A percentile compares a stretch with the other conserved stretches of the same genome.
phyloP scores from a whole-genome alignment of 2,888 invertebrate genomes.

The Linnaemya tessellans region DNA sequence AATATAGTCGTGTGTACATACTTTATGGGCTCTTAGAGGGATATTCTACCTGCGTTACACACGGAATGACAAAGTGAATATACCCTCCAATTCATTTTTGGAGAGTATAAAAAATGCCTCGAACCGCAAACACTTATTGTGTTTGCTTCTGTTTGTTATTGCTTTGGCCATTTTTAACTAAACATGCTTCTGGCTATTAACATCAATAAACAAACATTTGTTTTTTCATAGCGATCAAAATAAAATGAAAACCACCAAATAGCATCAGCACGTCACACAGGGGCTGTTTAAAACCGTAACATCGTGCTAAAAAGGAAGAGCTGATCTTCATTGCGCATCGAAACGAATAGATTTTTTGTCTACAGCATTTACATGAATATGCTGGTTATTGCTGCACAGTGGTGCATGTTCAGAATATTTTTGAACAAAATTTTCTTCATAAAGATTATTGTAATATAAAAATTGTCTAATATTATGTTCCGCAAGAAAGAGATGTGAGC shows the following conservation, averaged over 20 bases:
- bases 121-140: conserved; percentile 29
- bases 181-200: conserved; percentile 63
- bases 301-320: conserved; percentile 32
- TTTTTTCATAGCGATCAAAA: conserved; percentile 15
- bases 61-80: too few relatives aligned
- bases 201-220: conserved; percentile 52
- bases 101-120: conserved; percentile 20
- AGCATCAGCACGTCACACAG: neutral
- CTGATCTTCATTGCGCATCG: conserved; percentile 14
- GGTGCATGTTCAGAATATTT: neutral
- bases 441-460: neutral
- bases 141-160: conserved; percentile 4
- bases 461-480: too few relatives aligned
- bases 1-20: too few relatives aligned
- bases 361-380: conserved; percentile 28
- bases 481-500: too few relatives aligned
- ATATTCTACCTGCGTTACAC: too few relatives aligned
- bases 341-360: conserved; percentile 15
- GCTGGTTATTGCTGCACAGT: conserved; percentile 23
- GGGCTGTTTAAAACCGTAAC: conserved; percentile 1
- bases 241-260: neutral
- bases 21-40: too few relatives aligned
- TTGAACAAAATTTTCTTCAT: too few relatives aligned
- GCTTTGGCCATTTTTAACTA: neutral
- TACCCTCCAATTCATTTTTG: too few relatives aligned